Evolutionary conservation across 2,888 invertebrate genomes (phyloP), one percentile per base, ranked within the genome.

Genomic region (Lepeophtheirus nordmannii): DNA sequence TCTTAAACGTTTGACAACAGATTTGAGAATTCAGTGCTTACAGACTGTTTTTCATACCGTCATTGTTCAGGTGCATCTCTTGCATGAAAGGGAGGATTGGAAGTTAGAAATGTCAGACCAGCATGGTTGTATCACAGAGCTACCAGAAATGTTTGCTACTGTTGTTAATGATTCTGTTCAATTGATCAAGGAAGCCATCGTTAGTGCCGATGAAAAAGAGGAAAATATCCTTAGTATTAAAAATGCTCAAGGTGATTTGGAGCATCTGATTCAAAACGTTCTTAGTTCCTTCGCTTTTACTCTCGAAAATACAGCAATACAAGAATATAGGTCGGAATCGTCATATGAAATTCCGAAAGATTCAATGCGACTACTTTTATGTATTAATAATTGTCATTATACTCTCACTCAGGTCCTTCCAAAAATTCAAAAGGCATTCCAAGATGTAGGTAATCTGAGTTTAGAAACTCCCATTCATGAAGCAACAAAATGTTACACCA

Each of bases 1-100:
- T 68, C 83, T 94, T 63, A 86, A 87, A 72, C 83, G 83, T 70
- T 81, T 93, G 58, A 85, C 92, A 70, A 85, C 90, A 74, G 89
- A 93, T 74, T 82, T 93, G 69, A 79, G 80, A 69, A 80, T 89
- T 67, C 86, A 89, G 75, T 90, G 91, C 70, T 85, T 93, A 80
- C 82, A 83, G 10, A 85, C 86, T 68, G 82, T 92, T 69, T 84
- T 94, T 67, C 87, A 87, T 72, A 87, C 90, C 72, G 85, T 90
- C 0, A 85, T 85, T 20, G 85, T 86, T 69, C 86, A 85, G 70
- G 83, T 89, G 40, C 82, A 83, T 71, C 81, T 81, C 39, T 76
- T 91, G 23, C 80, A 80, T 23, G 82, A 82, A 40, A 82, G 82
- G 70, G 94, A 94, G 78, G 85, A 83, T 0, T 94, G 93, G 93